Evolutionary conservation across 2,888 invertebrate species (phyloP).

Genomic region (Platycheirus albimanus): DNA sequence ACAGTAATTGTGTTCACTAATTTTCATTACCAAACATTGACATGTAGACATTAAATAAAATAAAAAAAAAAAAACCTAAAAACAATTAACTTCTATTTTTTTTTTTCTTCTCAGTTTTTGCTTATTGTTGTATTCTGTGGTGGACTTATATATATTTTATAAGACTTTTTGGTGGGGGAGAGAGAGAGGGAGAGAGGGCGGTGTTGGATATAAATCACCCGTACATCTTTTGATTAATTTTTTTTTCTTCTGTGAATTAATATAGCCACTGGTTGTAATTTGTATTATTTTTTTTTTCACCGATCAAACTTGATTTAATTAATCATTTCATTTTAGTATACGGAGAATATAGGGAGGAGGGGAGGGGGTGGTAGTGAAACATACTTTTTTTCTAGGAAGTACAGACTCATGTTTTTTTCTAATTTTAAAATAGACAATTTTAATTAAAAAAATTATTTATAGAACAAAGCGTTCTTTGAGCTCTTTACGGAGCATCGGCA

Average conservation of each 20-base stretch:
- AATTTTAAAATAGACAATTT: too few species aligned
- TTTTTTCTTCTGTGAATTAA: constrained; percentile 15
- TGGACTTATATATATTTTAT: constrained; percentile 27
- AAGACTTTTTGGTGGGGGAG: background rate
- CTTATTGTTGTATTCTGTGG: background rate
- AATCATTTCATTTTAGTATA: constrained; percentile 26
- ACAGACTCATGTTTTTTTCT: too few species aligned
- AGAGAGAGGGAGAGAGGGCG: background rate
- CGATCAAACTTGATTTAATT: constrained; percentile 29
- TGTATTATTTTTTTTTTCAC: constrained; percentile 13
- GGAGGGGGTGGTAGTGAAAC: too few species aligned
- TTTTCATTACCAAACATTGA: constrained; percentile 33
- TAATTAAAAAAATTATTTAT: too few species aligned
- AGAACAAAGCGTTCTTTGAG: too few species aligned
- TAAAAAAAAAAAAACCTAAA: constrained; percentile 19
- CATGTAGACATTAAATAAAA: background rate
- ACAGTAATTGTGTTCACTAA: constrained; percentile 37
- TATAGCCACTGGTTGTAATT: constrained; percentile 12
- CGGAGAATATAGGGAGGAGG: too few species aligned
- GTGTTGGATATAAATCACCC: constrained; percentile 28
- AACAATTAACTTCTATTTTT: constrained; percentile 27
- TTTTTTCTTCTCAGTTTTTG: constrained; percentile 1
- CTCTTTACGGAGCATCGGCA: too few species aligned
- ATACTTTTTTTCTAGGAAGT: too few species aligned
- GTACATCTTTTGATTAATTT: constrained; percentile 37